Evolutionary conservation across 2,113 vertebrate genomes (phyloP).

Genomic region (Acrocephalus kingi): DNA sequence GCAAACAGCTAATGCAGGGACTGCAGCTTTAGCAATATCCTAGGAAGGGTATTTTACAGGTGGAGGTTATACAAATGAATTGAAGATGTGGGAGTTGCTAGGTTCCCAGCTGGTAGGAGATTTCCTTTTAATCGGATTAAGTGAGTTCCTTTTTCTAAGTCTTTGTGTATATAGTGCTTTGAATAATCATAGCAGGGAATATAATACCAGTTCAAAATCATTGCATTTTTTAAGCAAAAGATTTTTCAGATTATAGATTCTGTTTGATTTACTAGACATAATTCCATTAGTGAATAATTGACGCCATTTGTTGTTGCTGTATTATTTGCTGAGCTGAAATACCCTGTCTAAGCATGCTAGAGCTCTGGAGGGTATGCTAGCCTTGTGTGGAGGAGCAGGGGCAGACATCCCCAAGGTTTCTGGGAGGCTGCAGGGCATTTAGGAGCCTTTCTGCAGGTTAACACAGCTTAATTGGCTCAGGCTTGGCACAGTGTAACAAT

Average conservation of each 20-base stretch:
- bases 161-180: background rate
- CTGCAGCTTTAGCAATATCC: background rate
- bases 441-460: background rate
- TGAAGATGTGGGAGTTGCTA: background rate
- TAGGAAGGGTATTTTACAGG: background rate
- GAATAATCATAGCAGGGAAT: conserved; percentile 8
- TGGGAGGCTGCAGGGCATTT: background rate
- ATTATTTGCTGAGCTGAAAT: conserved; percentile 21
- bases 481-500: background rate
- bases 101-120: background rate
- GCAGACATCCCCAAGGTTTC: background rate
- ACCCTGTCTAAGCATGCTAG: background rate
- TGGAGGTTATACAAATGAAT: conserved; percentile 6
- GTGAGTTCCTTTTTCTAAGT: background rate
- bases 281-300: conserved; percentile 43
- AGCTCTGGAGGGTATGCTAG: background rate
- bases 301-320: conserved; percentile 1
- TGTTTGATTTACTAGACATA: background rate
- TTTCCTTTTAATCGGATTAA: conserved; percentile 41
- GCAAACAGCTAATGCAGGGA: background rate
- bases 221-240: conserved; percentile 8
- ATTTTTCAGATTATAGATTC: conserved; percentile 18
- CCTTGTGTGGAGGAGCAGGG: background rate
- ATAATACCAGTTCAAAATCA: conserved; percentile 29
- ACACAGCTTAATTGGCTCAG: background rate